Conservation (phyloP, 2,113 vertebrate genomes). For the Gobio gobio region DNA sequence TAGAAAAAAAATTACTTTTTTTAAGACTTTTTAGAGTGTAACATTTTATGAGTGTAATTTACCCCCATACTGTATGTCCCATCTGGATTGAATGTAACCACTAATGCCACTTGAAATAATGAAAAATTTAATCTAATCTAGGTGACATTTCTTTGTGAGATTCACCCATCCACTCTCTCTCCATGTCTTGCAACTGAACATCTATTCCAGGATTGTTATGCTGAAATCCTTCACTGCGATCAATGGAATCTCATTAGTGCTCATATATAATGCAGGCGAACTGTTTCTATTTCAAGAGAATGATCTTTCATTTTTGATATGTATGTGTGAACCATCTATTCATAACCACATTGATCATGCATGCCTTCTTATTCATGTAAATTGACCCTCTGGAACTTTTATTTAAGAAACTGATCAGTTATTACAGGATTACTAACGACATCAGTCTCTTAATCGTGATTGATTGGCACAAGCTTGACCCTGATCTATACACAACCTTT, state of each 20-base stretch:
- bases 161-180: background rate
- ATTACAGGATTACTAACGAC: background rate
- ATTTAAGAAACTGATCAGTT: background rate
- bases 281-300: conserved; percentile 15
- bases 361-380: background rate
- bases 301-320: background rate
- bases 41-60: too few relatives aligned
- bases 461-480: background rate
- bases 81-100: conserved; percentile 82
- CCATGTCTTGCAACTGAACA: background rate
- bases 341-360: background rate
- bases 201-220: conserved; percentile 10
- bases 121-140: background rate
- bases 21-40: too few relatives aligned
- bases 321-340: background rate
- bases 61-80: conserved; percentile 90
- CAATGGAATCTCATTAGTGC: background rate
- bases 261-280: conserved; percentile 1
- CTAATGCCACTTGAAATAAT: conserved; percentile 70
- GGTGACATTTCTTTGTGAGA: background rate
- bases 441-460: background rate
- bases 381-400: background rate
- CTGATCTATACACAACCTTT: background rate
- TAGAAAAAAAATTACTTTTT: too few relatives aligned
- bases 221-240: background rate